These are phyloP conservation scores for Achlya flavicornis DNA, from an alignment of 2,888 invertebrate genomes.

Conservation along the genomic window DNA sequence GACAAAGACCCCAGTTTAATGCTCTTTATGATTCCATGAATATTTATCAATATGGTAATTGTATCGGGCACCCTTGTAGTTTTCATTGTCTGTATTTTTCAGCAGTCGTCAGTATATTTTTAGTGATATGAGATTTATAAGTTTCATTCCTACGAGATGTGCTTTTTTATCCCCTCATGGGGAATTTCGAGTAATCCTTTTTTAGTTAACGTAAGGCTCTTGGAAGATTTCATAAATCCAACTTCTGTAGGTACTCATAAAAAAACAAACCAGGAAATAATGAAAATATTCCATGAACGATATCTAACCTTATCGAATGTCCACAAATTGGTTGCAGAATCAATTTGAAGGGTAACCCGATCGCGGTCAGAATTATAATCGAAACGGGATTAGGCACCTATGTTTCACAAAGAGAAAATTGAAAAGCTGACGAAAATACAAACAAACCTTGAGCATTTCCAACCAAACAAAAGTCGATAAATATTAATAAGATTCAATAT, in stretches of 20 bases:
- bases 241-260: neutral
- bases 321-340: conserved; percentile 1
- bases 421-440: neutral
- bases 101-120: no score
- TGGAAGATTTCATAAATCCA: no score
- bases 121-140: neutral
- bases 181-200: no score
- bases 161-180: no score
- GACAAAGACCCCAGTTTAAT: conserved; percentile 18
- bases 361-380: neutral
- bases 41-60: conserved; percentile 15
- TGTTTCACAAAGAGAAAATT: neutral
- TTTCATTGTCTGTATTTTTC: conserved; percentile 9
- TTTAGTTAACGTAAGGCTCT: no score
- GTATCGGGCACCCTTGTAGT: conserved; percentile 14
- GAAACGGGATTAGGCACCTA: neutral
- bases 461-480: neutral
- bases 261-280: neutral
- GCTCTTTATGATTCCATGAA: conserved; percentile 16
- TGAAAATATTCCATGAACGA: neutral
- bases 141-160: no score
- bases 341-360: neutral
- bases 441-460: neutral
- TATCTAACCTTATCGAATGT: neutral
- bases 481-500: conserved; percentile 12